phyloP scores from a whole-genome alignment of 2,113 vertebrate species.

The Cyprinus carpio region DNA sequence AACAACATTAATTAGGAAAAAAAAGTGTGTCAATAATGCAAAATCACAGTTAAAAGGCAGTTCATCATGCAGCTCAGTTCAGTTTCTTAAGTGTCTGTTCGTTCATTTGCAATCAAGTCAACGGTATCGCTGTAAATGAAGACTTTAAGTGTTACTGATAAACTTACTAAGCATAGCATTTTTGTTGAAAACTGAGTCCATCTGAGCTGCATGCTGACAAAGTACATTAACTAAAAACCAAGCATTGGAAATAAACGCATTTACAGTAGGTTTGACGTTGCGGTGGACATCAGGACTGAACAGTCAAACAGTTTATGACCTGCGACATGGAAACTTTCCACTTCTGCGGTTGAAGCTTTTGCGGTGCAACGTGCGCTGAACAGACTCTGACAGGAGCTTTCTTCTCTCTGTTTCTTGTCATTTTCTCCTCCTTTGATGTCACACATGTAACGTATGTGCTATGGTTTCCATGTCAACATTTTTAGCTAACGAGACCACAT shows the following conservation, averaged over 20 bases:
- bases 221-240: neutral
- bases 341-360: constrained; percentile 42
- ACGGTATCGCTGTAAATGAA: too few relatives aligned
- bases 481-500: constrained; percentile 54
- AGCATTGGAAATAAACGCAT: neutral
- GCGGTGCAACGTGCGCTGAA: constrained; percentile 57
- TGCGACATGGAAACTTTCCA: constrained; percentile 55
- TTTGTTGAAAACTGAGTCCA: too few relatives aligned
- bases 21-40: too few relatives aligned
- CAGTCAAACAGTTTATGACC: constrained; percentile 34
- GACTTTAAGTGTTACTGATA: too few relatives aligned
- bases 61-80: too few relatives aligned
- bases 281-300: constrained; percentile 23
- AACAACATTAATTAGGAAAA: too few relatives aligned
- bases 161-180: too few relatives aligned
- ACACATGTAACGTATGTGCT: constrained; percentile 56
- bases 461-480: constrained; percentile 55
- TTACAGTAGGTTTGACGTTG: neutral
- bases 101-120: too few relatives aligned
- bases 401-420: constrained; percentile 41
- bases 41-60: too few relatives aligned
- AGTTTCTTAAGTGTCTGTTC: too few relatives aligned
- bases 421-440: constrained; percentile 48
- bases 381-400: constrained; percentile 45
- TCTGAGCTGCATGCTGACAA: neutral